Percentiles rank a stretch among this genome's conserved stretches.
phyloP scores from a whole-genome alignment of 2,113 vertebrate genomes.

The Gymnogyps californianus region DNA sequence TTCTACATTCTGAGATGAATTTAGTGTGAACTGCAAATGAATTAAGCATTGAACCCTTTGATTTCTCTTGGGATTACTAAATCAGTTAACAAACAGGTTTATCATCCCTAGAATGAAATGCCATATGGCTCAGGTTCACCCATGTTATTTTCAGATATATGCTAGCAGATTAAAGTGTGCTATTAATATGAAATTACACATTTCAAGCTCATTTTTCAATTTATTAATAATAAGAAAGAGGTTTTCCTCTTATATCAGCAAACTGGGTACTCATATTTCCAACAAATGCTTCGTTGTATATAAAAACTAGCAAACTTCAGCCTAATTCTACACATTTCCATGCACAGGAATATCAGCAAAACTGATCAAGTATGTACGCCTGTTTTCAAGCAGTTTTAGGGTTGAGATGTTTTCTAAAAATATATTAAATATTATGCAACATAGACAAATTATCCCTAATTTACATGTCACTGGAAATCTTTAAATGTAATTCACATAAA shows the following conservation, averaged over 20 bases:
- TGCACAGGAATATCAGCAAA: neutral
- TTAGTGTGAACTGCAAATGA: neutral
- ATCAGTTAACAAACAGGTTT: slow-evolving; percentile 21
- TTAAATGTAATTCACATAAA: neutral
- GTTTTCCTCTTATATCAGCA: neutral
- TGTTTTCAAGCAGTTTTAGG: neutral
- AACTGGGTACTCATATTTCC: neutral
- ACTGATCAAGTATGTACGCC: neutral
- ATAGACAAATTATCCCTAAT: neutral
- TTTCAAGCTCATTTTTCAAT: neutral
- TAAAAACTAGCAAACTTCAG: neutral
- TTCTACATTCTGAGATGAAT: neutral
- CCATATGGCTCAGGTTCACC: neutral
- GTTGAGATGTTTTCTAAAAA: neutral
- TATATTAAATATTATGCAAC: neutral
- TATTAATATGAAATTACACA: neutral
- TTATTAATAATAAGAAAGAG: neutral
- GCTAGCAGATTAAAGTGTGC: neutral
- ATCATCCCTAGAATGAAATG: neutral
- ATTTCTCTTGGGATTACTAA: slow-evolving; percentile 24
- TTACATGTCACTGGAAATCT: neutral
- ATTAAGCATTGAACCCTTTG: neutral
- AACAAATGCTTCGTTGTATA: neutral
- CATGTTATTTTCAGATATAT: neutral
- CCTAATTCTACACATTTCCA: neutral